These are phyloP conservation scores for Mormyrus iriodes DNA, from an alignment of 2,113 vertebrate species.

Conservation along the genomic window DNA sequence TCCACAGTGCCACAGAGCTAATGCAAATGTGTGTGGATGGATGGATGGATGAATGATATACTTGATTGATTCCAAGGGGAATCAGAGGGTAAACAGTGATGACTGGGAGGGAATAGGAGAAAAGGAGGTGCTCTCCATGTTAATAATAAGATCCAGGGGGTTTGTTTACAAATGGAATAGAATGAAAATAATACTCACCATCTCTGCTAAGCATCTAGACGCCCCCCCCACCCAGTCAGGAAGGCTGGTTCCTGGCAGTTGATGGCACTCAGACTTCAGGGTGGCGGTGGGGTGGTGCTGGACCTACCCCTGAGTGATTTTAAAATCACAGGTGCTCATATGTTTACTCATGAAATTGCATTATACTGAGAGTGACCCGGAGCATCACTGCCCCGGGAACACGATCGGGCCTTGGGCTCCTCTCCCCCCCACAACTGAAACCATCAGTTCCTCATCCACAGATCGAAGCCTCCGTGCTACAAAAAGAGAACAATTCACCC, in stretches of 20 bases:
- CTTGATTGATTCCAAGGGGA: background rate
- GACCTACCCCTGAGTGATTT: background rate
- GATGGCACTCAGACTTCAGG: background rate
- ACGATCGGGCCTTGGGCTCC: background rate
- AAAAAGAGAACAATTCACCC: background rate
- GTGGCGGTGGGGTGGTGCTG: background rate
- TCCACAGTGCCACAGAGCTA: background rate
- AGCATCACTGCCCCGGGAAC: background rate
- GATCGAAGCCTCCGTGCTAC: background rate
- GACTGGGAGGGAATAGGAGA: background rate
- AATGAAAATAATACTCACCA: background rate
- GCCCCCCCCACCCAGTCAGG: background rate
- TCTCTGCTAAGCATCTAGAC: background rate
- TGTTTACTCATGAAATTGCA: background rate
- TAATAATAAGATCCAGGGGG: background rate
- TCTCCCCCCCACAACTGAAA: background rate
- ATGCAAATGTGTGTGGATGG: background rate
- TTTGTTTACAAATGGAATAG: background rate
- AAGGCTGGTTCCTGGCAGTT: background rate
- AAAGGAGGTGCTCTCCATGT: background rate
- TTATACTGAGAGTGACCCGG: background rate
- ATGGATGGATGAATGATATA: background rate
- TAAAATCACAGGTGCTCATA: background rate
- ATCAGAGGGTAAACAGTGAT: background rate
- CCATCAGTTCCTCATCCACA: background rate